A percentile compares a stretch with the other conserved stretches of the same genome.
Conservation (phyloP, 2,113 vertebrate genomes). For the Atlantisia rogersi region DNA sequence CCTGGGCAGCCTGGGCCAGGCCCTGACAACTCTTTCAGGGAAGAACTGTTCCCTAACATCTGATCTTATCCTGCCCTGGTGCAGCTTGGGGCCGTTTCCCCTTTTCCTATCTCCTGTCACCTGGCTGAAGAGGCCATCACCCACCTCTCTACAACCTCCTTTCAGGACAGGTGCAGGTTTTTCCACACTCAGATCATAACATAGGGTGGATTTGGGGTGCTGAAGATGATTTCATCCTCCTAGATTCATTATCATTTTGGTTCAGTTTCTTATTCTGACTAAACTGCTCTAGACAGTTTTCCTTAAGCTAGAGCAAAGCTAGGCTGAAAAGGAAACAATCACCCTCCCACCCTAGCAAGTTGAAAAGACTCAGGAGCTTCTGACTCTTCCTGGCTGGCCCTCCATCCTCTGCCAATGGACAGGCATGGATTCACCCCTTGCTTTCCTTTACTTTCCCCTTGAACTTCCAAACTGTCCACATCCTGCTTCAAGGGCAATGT, state of each 20-base stretch:
- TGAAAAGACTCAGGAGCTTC: not conserved
- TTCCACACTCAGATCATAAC: not conserved
- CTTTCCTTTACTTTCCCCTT: not conserved
- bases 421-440: not conserved
- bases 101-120: too few species aligned
- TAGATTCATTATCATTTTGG: not conserved
- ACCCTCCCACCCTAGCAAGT: not conserved
- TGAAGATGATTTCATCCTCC: not conserved
- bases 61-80: too few species aligned
- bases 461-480: not conserved
- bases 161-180: not conserved
- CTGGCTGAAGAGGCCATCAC: too few species aligned
- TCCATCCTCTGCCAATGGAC: not conserved
- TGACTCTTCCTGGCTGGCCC: not conserved
- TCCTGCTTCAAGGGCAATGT: not conserved
- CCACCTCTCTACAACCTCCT: too few species aligned
- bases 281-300: accelerated
- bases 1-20: too few species aligned
- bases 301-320: not conserved
- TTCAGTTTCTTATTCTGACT: not conserved
- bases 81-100: too few species aligned
- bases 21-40: too few species aligned
- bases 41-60: too few species aligned
- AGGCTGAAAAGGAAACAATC: not conserved
- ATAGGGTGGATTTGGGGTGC: not conserved